These are phyloP conservation scores for Apotomis capreana DNA, from an alignment of 2,888 invertebrate genomes.

Conservation along the genomic window DNA sequence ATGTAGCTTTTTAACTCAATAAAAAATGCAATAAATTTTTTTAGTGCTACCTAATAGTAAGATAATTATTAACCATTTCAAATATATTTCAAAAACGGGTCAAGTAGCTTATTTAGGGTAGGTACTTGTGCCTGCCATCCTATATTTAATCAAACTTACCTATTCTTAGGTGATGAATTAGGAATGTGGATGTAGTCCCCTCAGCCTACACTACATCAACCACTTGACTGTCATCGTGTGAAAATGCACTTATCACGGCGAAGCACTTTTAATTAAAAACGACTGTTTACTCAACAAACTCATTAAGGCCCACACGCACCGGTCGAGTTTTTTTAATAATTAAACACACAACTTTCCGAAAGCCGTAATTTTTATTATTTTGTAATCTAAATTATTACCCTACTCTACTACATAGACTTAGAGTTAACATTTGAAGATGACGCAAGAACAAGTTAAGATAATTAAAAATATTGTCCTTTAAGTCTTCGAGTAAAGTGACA, in stretches of 20 bases:
- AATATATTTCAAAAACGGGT: no score
- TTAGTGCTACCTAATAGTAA: no score
- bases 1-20: no score
- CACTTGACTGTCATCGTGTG: no score
- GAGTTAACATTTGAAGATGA: not conserved
- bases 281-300: constrained; percentile 1
- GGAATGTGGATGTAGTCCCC: no score
- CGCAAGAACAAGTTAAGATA: not conserved
- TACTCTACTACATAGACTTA: not conserved
- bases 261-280: constrained; percentile 8
- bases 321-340: constrained; percentile 2
- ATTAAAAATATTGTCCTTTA: not conserved
- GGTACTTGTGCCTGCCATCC: no score
- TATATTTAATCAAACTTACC: no score
- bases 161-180: no score
- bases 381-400: not conserved
- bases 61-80: no score
- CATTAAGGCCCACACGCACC: not conserved
- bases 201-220: no score
- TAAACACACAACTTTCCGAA: not conserved
- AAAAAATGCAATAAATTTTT: no score
- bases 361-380: not conserved
- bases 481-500: not conserved
- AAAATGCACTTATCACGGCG: not conserved
- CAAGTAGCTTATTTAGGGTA: no score